Base-by-base conservation (phyloP, 2,797 vertebrate genomes). In the Chanos chanos region DNA sequence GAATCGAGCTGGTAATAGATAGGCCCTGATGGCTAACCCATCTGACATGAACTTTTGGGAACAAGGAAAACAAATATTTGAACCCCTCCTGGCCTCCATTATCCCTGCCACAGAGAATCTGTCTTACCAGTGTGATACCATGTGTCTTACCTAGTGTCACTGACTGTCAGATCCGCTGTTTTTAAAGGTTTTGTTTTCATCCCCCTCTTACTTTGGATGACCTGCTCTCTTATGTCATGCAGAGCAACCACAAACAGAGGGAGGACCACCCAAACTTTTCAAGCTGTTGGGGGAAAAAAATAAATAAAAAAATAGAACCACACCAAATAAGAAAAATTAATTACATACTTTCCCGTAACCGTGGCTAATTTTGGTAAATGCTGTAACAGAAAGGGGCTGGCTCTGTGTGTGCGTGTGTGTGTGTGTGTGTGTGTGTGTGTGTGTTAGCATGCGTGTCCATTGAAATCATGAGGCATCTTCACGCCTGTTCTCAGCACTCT, bases 11-110 rank as follows among this genome's bases (percentile, higher is more conserved):
- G 70, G 86, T 89, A 89, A 90, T 79, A 82, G 89, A 90, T 86
- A 83, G 79, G 84, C 82, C 86, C 81, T 78, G 70, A 78, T 75
- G 84, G 83, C 80, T 74, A 71, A 77, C 70, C 80, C 81, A 70
- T 85, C 80, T 88, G 87, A 90, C 85, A 86, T 85, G 81, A 88
- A 88, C 86, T 88, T 88, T 82, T 76, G 77, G 78, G 77, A 80
- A 79, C 58, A 78, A 78, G 80, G 79, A 88, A 89, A 91, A 91
- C 89, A 91, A 91, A 88, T 86, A 87, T 80, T 89, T 89, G 85
- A 91, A 84, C 87, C 78, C 79, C 52, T 60, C 57, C 72, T 64
- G 73, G 66, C 75, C 74, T 70, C 73, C 72, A 73, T 81, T 85
- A 87, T 61, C 81, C 85, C 78, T 80, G 82, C 78, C 85, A 83